Evolutionary conservation across 2,797 vertebrate species (phyloP).

Genomic region (Pantherophis alleghaniensis): DNA sequence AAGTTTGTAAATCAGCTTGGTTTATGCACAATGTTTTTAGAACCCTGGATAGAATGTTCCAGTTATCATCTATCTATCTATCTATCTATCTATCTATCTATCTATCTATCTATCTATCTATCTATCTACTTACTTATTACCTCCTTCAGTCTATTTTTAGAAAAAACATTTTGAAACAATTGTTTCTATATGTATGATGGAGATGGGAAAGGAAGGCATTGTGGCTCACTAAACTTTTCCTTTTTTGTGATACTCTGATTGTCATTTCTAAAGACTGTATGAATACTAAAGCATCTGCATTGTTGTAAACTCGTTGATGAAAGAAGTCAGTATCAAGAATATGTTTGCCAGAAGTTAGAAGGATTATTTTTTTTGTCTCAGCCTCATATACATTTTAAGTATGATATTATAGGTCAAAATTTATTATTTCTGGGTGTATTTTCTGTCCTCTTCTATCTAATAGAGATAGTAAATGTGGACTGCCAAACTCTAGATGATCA

Average conservation of each 20-base stretch:
- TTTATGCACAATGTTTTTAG: background rate
- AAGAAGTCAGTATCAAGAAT: background rate
- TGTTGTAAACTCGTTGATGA: background rate
- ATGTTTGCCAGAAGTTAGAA: background rate
- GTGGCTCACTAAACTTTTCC: background rate
- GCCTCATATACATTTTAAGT: background rate
- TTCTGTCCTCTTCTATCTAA: too few relatives aligned
- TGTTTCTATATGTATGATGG: background rate
- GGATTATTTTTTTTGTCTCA: background rate
- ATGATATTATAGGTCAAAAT: background rate
- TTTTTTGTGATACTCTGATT: background rate
- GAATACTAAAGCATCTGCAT: background rate
- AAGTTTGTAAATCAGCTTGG: background rate
- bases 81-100: background rate
- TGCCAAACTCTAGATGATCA: too few relatives aligned
- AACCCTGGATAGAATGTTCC: slow-evolving; percentile 18
- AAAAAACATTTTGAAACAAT: background rate
- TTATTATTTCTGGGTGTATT: too few relatives aligned
- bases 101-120: too few relatives aligned
- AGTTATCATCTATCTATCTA: background rate
- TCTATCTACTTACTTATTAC: background rate
- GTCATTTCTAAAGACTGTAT: background rate
- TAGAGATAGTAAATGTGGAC: too few relatives aligned
- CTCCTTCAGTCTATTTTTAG: background rate
- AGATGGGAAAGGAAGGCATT: background rate